Base-by-base conservation (phyloP, 2,888 invertebrate species). In the Idaea biselata region DNA sequence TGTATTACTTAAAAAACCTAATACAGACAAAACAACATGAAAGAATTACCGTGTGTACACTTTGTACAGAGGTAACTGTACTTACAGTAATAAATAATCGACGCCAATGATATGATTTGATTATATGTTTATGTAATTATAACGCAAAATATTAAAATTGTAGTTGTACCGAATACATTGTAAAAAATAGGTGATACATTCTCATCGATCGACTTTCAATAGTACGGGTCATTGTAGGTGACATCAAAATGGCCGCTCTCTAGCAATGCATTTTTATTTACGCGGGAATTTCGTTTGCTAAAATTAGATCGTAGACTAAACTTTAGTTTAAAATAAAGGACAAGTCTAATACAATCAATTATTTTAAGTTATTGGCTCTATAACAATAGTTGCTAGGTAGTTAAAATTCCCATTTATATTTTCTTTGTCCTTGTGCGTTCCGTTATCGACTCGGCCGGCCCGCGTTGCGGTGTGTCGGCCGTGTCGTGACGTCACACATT, bases 241-340 rank as follows among this genome's bases (percentile, higher is more conserved):
- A 57, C 33, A 53, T 67, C 74, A 71, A 67, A 66, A 61, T 66
- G 58, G 61, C 55, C 68, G 59, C 65, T 68, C 68, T 63, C 44
- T 44, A 14, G 44, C 44, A 44, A 7, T 44, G 44, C 44, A 7
- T 4, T 44, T 7, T 44, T 44, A 44, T 44, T 44, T 11, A 44
- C 44, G 44, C 44, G 44, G 44, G 44, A 44, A 44, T 44, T 44
- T 44, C 11, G 44, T 44, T 44, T 44, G 33, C 44, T 44, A 33
- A 33, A 33, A 33, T 14, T 44, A 44, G 8, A 44, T 11, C 14
- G 3, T 14, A 1, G 3, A 0, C 2, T 14, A 44, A 3, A 44
- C 11, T 44, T 6, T 44, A 44, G 33, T 33, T 11, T 33, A 32
- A 32, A 32, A 32, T 33, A 33, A 25, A 25, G 5, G 25, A 25